A percentile compares a stretch with the other conserved stretches of the same genome.
These are phyloP conservation scores for Porites australiensis DNA, from an alignment of 64 coral and sea anemone species.

Conservation along the genomic window DNA sequence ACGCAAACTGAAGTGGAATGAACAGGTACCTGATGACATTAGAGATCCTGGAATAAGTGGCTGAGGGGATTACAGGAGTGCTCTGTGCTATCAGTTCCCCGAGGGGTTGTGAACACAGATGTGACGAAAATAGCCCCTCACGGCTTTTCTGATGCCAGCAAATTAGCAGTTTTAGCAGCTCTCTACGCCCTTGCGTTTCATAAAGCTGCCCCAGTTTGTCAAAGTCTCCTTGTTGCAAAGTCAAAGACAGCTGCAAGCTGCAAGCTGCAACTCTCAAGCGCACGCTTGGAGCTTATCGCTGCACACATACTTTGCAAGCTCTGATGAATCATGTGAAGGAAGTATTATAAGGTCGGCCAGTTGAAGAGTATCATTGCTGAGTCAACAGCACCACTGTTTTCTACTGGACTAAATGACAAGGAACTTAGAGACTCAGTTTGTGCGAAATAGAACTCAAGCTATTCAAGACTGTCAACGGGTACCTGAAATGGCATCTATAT, in stretches of 20 bases:
- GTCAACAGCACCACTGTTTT: constrained; percentile 74
- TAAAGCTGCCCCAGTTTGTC: constrained; percentile 26
- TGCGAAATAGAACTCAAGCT: constrained; percentile 28
- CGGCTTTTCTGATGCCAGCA: constrained; percentile 87
- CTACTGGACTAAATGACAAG: constrained; percentile 71
- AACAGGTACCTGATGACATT: constrained; percentile 61
- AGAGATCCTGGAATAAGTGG: constrained; percentile 69
- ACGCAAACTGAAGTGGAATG: constrained; percentile 67
- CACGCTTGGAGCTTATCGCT: constrained; percentile 71
- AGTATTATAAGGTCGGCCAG: constrained; percentile 48
- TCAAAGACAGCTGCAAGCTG: constrained; percentile 75
- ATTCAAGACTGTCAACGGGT: constrained; percentile 53
- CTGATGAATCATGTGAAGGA: constrained; percentile 65
- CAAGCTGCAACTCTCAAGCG: constrained; percentile 59
- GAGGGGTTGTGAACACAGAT: constrained; percentile 40
- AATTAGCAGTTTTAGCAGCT: constrained; percentile 45
- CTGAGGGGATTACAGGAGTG: constrained; percentile 20
- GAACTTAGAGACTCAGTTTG: constrained; percentile 69
- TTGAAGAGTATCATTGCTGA: constrained; percentile 55
- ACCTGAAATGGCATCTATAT: constrained; percentile 72
- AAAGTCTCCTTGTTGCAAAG: constrained; percentile 83
- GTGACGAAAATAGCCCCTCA: constrained; percentile 43
- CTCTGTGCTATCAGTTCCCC: constrained; percentile 56
- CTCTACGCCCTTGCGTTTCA: constrained; percentile 51
- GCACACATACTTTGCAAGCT: constrained; percentile 71